Evolutionary conservation across 2,113 vertebrate species (phyloP).

Genomic region (Otocyon megalotis): DNA sequence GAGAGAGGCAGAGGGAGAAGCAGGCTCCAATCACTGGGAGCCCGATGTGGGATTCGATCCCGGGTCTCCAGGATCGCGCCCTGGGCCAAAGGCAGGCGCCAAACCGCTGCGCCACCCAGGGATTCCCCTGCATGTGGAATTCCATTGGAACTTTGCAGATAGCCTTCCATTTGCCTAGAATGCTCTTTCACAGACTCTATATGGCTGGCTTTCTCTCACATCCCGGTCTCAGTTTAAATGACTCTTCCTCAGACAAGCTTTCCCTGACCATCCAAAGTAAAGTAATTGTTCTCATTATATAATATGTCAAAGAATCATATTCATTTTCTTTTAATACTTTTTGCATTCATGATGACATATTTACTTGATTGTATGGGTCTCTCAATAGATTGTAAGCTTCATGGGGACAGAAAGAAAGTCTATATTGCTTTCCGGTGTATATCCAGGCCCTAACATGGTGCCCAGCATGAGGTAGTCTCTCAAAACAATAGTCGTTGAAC

Average conservation of each 20-base stretch:
- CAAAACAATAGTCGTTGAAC: background rate
- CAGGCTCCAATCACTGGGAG: no score
- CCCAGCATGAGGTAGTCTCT: background rate
- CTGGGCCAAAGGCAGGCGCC: no score
- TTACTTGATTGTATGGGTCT: background rate
- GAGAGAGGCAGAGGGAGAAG: no score
- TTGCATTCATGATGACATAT: background rate
- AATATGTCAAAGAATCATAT: background rate
- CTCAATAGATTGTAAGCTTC: background rate
- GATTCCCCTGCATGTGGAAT: accelerated
- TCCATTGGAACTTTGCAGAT: background rate
- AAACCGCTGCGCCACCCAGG: no score
- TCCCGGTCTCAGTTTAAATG: background rate
- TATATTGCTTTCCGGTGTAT: background rate
- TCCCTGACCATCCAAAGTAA: background rate
- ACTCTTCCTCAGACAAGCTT: background rate
- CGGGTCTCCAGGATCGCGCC: no score
- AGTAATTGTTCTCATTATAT: background rate
- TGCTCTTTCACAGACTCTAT: background rate
- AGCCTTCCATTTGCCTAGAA: background rate
- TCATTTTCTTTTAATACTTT: background rate
- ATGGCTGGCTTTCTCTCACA: background rate
- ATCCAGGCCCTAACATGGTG: accelerated
- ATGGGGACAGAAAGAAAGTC: background rate
- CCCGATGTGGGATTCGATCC: no score